Evolutionary conservation across 1,140 invertebrate genomes (phyloP).

Genomic region (Heliconius melpomene): DNA sequence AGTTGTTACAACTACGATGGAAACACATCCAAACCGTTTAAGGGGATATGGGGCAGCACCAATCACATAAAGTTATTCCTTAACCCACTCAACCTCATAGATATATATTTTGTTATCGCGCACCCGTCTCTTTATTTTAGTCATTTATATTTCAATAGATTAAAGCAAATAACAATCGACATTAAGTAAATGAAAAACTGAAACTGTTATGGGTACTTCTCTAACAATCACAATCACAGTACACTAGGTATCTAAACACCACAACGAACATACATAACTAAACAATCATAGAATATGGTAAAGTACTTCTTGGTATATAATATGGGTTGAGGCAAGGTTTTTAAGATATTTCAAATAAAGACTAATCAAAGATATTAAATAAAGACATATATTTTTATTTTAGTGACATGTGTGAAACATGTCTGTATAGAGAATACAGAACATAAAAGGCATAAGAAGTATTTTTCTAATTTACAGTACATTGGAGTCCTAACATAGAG

Average conservation of each 20-base stretch:
- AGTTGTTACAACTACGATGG: conserved; percentile 61
- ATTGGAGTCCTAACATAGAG: neutral
- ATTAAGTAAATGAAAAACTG: neutral
- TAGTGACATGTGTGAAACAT: too few relatives aligned
- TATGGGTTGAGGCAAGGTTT: too few relatives aligned
- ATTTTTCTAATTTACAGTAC: neutral
- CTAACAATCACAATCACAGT: too few relatives aligned
- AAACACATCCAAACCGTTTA: conserved; percentile 70
- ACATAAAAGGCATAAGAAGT: neutral
- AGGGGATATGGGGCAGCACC: conserved; percentile 78
- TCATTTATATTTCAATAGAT: neutral
- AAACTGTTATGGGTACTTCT: neutral
- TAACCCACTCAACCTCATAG: conserved; percentile 70
- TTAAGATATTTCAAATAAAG: too few relatives aligned
- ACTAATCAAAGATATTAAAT: neutral
- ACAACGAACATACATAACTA: too few relatives aligned
- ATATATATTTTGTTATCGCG: conserved; percentile 13
- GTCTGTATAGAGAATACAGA: neutral
- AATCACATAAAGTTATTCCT: conserved; percentile 74
- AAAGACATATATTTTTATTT: neutral
- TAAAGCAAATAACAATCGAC: neutral
- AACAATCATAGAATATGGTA: too few relatives aligned
- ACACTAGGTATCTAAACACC: too few relatives aligned
- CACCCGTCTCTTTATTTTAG: neutral
- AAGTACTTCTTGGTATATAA: too few relatives aligned